Base-by-base conservation (phyloP, 2,888 invertebrate genomes). In the Oscheius onirici region DNA sequence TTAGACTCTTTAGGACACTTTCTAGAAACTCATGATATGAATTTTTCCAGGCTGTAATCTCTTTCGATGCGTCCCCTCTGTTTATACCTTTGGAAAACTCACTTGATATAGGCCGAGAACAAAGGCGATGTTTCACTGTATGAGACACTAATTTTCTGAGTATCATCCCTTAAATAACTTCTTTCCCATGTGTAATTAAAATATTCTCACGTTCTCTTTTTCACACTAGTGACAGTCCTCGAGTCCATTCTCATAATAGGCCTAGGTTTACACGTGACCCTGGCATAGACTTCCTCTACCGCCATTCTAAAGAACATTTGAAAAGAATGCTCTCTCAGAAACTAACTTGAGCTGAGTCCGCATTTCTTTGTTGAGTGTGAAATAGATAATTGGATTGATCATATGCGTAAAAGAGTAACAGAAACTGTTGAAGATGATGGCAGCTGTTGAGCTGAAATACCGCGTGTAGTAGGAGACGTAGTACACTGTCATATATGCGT, bases 341-440 rank as follows among this genome's bases (percentile, higher is more conserved):
- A 57, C 55, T 40, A 52, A 76, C 78, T 51, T 69, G 17, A 79
- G 69, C 46, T 79, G 79, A 13, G 75, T 65, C 34, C 79, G 49
- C 79, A 79, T 77, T 57, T 79, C 87, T 40, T 85, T 83, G 69
- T 87, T 87, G 54, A 87, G 70, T 10, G 83, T 83, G 58, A 87
- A 86, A 58, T 83, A 84, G 60, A 85, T 83, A 28, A 87, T 80
- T 10, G 87, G 87, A 69, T 87, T 87, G 68, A 87, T 83, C 86
- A 85, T 86, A 69, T 87, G 87, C 8, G 87, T 87, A 28, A 83
- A 82, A 13, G 87, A 87, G 74, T 87, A 87, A 75, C 86, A 87
- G 72, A 87, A 83, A 51, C 78, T 79, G 67, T 87, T 87, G 79
- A 87, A 85, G 24, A 87, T 78, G 69, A 86, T 81, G n/a, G 81